phyloP scores from a whole-genome alignment of 1,140 invertebrate genomes.

The silkworm (Bombyx mori) region DNA sequence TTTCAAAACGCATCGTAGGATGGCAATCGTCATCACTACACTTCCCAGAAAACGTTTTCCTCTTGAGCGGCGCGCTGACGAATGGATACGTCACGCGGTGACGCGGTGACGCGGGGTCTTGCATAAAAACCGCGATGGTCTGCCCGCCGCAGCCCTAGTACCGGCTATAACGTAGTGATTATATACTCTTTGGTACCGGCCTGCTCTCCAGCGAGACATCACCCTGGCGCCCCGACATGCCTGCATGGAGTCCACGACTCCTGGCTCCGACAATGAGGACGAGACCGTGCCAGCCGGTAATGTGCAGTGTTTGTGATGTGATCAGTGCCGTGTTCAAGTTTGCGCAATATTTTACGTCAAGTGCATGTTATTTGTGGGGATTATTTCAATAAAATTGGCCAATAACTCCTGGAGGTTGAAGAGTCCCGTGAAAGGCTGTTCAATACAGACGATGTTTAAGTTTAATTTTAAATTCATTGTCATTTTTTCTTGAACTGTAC shows the following conservation, averaged over 20 bases:
- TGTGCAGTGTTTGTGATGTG: conserved; percentile 6
- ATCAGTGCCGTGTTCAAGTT: conserved; percentile 1
- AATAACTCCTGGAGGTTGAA: no score
- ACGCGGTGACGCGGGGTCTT: conserved; percentile 32
- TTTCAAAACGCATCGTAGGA: conserved; percentile 1
- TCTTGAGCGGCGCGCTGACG: conserved; percentile 38
- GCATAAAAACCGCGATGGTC: conserved; percentile 40
- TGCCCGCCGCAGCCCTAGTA: conserved; percentile 41
- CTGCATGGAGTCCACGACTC: conserved; percentile 44
- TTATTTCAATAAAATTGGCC: neutral
- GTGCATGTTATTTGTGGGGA: conserved; percentile 4
- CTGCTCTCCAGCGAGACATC: conserved; percentile 4
- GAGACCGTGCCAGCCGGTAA: conserved; percentile 56
- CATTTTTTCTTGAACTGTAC: no score
- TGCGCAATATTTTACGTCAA: conserved; percentile 1
- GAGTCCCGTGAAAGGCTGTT: no score
- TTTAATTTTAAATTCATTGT: no score
- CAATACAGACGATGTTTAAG: no score
- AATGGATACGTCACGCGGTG: conserved; percentile 39
- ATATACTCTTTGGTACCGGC: no score
- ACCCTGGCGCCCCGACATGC: conserved; percentile 55
- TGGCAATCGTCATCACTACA: conserved; percentile 17
- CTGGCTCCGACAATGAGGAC: conserved; percentile 32
- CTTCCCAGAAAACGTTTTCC: conserved; percentile 68
- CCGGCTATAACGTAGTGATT: no score